Evolutionary conservation across 2,113 vertebrate species (phyloP), one percentile per base, ranked within the genome.

Genomic region (Empidonax alnorum): DNA sequence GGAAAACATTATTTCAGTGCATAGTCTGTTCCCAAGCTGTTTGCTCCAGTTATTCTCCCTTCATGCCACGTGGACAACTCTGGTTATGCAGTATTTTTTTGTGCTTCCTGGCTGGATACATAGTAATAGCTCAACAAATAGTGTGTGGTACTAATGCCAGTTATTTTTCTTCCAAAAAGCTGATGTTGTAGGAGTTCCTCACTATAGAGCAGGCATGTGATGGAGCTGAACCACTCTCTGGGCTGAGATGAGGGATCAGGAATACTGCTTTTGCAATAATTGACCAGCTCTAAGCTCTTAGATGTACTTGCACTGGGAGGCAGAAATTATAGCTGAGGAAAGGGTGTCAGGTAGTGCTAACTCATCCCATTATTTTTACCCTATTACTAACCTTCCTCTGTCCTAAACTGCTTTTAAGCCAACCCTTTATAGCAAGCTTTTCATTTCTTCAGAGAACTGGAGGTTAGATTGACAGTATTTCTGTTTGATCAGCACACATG

Each of bases 1-100:
- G 85, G 61, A 88, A 95, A 95, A 74, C 63, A 88, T 82, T 95
- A 90, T 90, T 87, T 82, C 56, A 79, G 66, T 10, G 49, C 74
- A 61, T 1, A 91, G 67, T 46, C 72, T 37, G 80, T 66, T 86
- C 84, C 73, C 78, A 88, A 88, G 78, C 33, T 93, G 79, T 83
- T 93, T 94, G 72, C 55, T 93, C 72, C 85, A 85, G 59, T 77
- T 92, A 78, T 63, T 80, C 75, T 93, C 42, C 68, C 47, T 93
- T 58, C 0, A 3, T 37, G 93, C 85, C 85, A 96, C 65, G 47
- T 84, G 87, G 87, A 86, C 50, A 11, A 11, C 75, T 59, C 13
- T 1, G 10, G 52, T 37, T 73, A 59, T 42, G 56, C 56, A 69
- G 78, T 17, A 56, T 67, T 93, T 49, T 49, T 88, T 62, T 78